These are phyloP conservation scores for Adelges cooleyi DNA, from an alignment of 1,140 invertebrate species.

Conservation along the genomic window DNA sequence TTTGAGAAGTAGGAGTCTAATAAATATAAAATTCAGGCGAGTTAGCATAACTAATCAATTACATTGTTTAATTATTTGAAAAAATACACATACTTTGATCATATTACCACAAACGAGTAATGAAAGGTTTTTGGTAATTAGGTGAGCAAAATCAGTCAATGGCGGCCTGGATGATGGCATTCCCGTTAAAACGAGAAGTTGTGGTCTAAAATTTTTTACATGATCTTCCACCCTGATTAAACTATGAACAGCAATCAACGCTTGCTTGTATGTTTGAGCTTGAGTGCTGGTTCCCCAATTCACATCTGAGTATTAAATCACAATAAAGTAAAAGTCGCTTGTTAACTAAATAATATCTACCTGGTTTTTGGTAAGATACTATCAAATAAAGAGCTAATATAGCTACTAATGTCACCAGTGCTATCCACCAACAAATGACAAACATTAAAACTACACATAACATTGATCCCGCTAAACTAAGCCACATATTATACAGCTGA, in stretches of 20 bases:
- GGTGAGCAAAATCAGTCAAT: constrained; percentile 77
- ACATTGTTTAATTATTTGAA: background rate
- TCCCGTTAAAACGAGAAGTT: constrained; percentile 76
- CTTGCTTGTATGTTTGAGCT: constrained; percentile 88
- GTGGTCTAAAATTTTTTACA: constrained; percentile 93
- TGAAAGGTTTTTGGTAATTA: constrained; percentile 88
- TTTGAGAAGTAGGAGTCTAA: constrained; percentile 6
- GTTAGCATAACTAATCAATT: constrained; percentile 10
- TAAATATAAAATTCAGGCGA: background rate
- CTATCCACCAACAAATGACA: constrained; percentile 83
- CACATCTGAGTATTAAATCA: constrained; percentile 53
- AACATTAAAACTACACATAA: constrained; percentile 90
- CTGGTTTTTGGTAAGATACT: constrained; percentile 83
- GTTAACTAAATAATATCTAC: constrained; percentile 39
- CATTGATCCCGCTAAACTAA: constrained; percentile 75
- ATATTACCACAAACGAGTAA: constrained; percentile 84
- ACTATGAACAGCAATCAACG: constrained; percentile 68
- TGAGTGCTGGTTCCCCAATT: constrained; percentile 98
- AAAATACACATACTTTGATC: constrained; percentile 50
- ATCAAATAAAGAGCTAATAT: constrained; percentile 80
- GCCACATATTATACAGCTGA: constrained; percentile 89
- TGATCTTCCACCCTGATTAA: constrained; percentile 82
- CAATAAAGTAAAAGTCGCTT: background rate
- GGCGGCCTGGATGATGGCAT: constrained; percentile 67
- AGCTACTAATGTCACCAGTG: constrained; percentile 78